Conservation (phyloP, 1,140 invertebrate genomes). For the Gerris buenoi region DNA sequence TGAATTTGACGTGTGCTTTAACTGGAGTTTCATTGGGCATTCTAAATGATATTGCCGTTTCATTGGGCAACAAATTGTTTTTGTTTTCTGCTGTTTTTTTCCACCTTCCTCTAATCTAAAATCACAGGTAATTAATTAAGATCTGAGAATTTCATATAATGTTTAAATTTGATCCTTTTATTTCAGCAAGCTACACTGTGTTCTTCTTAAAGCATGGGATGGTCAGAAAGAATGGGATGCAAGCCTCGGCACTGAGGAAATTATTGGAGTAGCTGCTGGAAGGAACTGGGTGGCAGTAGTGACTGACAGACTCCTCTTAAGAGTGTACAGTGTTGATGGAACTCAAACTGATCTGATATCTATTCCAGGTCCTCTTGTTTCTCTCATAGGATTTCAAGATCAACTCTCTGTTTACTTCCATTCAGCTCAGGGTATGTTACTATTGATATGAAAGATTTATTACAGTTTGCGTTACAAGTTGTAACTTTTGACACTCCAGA, state of each 20-base stretch:
- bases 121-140: too few species aligned
- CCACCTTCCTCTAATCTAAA: too few species aligned
- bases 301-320: conserved; percentile 52
- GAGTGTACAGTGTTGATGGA: conserved; percentile 72
- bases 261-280: conserved; percentile 52
- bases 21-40: too few species aligned
- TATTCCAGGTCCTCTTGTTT: conserved; percentile 53
- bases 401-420: conserved; percentile 67
- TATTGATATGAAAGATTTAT: too few species aligned
- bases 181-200: conserved; percentile 40
- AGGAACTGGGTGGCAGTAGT: conserved; percentile 59
- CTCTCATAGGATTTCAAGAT: conserved; percentile 48
- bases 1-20: too few species aligned
- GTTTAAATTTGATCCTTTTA: too few species aligned
- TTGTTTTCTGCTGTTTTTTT: too few species aligned
- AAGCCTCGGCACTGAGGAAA: conserved; percentile 61
- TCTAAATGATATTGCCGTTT: too few species aligned
- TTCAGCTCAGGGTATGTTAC: conserved; percentile 35
- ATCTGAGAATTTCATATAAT: too few species aligned
- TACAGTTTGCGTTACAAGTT: too few species aligned
- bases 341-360: conserved; percentile 65
- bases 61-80: too few species aligned
- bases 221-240: conserved; percentile 78
- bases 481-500: too few species aligned
- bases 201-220: conserved; percentile 56